Conservation (phyloP, 2,797 vertebrate species). For the Mastacembelus armatus region DNA sequence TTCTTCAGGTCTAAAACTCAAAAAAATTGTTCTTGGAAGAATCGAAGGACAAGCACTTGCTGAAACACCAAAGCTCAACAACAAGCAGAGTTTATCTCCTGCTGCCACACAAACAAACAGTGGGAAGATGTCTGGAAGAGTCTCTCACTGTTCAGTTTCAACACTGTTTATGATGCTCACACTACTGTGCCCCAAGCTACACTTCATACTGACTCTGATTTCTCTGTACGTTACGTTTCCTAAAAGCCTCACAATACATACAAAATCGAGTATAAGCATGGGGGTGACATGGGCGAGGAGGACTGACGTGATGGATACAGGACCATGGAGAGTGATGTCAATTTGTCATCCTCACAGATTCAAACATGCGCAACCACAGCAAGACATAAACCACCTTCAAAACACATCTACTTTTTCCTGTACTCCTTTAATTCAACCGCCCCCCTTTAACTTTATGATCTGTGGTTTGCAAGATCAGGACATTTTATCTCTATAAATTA, state of each 20-base stretch:
- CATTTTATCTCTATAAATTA: slow-evolving; percentile 47
- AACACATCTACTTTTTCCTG: slow-evolving; percentile 2
- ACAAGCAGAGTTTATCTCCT: slow-evolving; percentile 39
- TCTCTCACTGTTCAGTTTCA: slow-evolving; percentile 31
- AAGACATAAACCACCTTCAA: background rate
- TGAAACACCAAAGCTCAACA: slow-evolving; percentile 4
- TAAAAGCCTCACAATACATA: slow-evolving; percentile 20
- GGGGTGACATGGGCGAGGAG: background rate
- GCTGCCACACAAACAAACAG: slow-evolving; percentile 49
- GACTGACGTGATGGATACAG: background rate
- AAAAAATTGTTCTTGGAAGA: background rate
- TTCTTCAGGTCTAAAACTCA: background rate
- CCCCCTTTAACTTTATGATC: slow-evolving; percentile 35
- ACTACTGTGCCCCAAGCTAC: slow-evolving; percentile 11
- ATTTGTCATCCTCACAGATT: background rate
- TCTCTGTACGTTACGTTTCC: slow-evolving; percentile 20
- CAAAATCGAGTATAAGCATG: slow-evolving; percentile 3
- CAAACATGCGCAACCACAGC: background rate
- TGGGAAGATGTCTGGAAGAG: slow-evolving; percentile 43
- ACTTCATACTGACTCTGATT: slow-evolving; percentile 23
- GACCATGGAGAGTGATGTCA: background rate
- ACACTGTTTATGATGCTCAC: slow-evolving; percentile 56
- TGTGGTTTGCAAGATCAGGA: slow-evolving; percentile 41
- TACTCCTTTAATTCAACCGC: slow-evolving; percentile 43
- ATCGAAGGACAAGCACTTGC: background rate